Conservation (phyloP, 64 coral and sea anemone species). For the Pachyseris speciosa region DNA sequence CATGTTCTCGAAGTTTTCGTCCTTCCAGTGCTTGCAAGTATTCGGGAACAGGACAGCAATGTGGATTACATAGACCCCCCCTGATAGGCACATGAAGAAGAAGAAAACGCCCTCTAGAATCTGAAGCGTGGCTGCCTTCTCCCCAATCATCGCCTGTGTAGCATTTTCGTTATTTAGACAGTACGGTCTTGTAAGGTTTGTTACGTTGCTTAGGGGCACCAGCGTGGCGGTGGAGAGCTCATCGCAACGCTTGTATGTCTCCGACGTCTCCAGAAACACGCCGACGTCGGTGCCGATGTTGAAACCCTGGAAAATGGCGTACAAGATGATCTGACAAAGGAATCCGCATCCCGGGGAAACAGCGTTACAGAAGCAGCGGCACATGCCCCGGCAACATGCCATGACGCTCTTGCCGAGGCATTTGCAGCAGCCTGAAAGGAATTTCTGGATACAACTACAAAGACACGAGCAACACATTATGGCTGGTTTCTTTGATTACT, state of each 20-base stretch:
- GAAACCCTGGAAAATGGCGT: conserved; percentile 90
- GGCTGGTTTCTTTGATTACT: not conserved
- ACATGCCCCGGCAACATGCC: conserved; percentile 78
- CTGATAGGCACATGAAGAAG: conserved; percentile 89
- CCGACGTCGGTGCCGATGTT: conserved; percentile 97
- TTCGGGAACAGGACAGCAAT: conserved; percentile 87
- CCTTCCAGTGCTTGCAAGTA: conserved; percentile 85
- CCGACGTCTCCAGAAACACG: conserved; percentile 82
- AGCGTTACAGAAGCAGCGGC: conserved; percentile 84
- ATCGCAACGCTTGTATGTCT: conserved; percentile 75
- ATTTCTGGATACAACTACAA: conserved; percentile 43
- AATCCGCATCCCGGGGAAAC: conserved; percentile 81
- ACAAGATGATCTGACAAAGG: conserved; percentile 87
- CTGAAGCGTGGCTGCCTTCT: conserved; percentile 56
- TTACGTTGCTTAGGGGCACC: conserved; percentile 36
- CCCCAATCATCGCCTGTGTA: conserved; percentile 63
- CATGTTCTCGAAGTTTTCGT: conserved; percentile 94
- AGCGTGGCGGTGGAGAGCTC: conserved; percentile 60
- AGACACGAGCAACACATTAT: conserved; percentile 52
- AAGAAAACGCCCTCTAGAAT: conserved; percentile 85
- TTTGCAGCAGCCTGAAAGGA: conserved; percentile 47
- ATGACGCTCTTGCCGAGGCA: conserved; percentile 84
- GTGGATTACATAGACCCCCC: conserved; percentile 83
- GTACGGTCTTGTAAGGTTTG: conserved; percentile 79
- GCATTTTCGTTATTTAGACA: conserved; percentile 66